Evolutionary conservation across 1,140 invertebrate species (phyloP), one percentile per base, ranked within the genome.

Genomic region (Heliconius nattereri): DNA sequence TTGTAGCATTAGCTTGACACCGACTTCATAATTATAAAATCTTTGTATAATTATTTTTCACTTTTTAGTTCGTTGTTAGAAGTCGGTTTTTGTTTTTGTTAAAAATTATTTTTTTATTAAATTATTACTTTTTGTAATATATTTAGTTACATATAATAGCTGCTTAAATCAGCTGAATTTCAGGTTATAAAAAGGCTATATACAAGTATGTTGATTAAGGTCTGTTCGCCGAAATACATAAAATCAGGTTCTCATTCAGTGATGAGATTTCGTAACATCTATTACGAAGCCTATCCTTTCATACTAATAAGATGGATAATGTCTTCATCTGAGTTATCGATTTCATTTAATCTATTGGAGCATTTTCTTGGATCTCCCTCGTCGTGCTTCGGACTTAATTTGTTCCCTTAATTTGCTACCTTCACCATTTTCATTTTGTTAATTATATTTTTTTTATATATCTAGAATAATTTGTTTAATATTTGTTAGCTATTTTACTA

Each of bases 301-400:
- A 81, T 80, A 32, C 49, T 85, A 85, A 83, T 81, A 80, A 85
- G 80, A 81, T 83, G 79, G 81, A 83, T 85, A 77, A 77, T 77
- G 76, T 78, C 80, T 85, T 83, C 81, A 79, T 83, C 66, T 77
- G 81, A 80, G 85, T 83, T 87, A 87, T 88, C 85, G 85, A 85
- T 85, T 81, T 79, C 79, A 81, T 85, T 85, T 78, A 85, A 89
- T 87, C 81, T 82, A 81, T 76, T 74, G 79, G 79, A 71, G n/a
- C 71, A 35, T 37, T 23, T 32, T 16, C 32, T 71, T 71, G 19
- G 71, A 71, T 71, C 35, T 35, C 7, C 32, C 35, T 71, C 35
- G 32, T n/a, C 71, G 32, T 71, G 19, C 29, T 35, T 37, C 71
- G 20, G 71, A 71, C 29, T 71, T 35, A 71, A 71, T 71, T 71